These are phyloP conservation scores for Engystomops pustulosus DNA, from an alignment of 2,113 vertebrate species.

Conservation along the genomic window DNA sequence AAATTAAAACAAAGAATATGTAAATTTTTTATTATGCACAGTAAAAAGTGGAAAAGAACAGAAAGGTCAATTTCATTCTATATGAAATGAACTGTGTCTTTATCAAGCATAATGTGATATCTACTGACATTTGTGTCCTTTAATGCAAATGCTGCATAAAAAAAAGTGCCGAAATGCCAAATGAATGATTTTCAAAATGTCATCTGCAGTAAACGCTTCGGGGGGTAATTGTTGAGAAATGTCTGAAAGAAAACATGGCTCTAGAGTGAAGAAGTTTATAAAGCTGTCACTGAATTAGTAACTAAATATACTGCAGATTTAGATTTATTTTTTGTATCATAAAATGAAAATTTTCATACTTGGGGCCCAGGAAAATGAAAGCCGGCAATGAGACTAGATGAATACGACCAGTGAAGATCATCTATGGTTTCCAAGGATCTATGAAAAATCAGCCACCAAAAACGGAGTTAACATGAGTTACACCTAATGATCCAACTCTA, in stretches of 20 bases:
- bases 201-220: constrained; percentile 30
- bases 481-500: no score
- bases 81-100: not conserved
- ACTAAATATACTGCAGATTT: not conserved
- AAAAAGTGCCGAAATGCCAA: constrained; percentile 45
- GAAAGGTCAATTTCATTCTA: constrained; percentile 6
- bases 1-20: not conserved
- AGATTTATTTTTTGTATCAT: not conserved
- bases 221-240: constrained; percentile 37
- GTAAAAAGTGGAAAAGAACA: not conserved
- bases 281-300: not conserved
- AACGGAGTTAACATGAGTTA: no score
- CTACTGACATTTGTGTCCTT: constrained; percentile 27
- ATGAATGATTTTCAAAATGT: constrained; percentile 41
- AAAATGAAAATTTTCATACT: no score
- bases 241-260: constrained; percentile 35
- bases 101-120: constrained; percentile 8
- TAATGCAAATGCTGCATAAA: constrained; percentile 37
- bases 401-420: no score
- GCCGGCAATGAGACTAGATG: no score
- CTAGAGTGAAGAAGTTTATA: not conserved
- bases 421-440: no score
- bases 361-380: no score
- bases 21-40: not conserved
- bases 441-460: no score